These are phyloP conservation scores for Hippopotamus amphibius DNA, from an alignment of 2,113 vertebrate genomes.

Conservation along the genomic window DNA sequence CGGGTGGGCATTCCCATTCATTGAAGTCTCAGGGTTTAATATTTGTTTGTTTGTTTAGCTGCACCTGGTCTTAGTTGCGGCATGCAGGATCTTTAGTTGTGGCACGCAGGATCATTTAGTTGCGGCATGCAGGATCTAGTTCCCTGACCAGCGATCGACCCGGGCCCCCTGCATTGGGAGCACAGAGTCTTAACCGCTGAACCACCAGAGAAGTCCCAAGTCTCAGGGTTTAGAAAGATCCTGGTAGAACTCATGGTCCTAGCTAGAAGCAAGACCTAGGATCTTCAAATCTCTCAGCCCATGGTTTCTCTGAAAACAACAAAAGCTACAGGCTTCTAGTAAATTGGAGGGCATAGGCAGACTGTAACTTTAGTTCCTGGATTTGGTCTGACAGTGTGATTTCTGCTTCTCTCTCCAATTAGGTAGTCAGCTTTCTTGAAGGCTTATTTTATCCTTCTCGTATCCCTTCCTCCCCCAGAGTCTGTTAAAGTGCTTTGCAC, in stretches of 20 bases:
- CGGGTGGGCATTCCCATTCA: not conserved
- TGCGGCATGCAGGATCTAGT: no score
- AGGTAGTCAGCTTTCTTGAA: not conserved
- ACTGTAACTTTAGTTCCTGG: not conserved
- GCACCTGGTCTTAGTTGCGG: no score
- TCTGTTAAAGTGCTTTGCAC: not conserved
- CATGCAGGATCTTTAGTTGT: no score
- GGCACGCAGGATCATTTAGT: no score
- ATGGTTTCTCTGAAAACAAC: not conserved
- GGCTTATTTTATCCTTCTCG: not conserved
- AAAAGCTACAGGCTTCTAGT: not conserved
- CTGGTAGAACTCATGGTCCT: not conserved
- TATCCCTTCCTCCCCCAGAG: not conserved
- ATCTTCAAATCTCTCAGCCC: not conserved
- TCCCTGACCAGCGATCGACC: no score
- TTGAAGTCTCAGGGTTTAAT: not conserved
- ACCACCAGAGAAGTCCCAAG: not conserved
- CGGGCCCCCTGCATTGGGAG: no score
- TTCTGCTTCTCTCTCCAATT: not conserved
- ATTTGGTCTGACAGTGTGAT: not conserved
- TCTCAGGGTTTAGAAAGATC: not conserved
- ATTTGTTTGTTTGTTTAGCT: no score
- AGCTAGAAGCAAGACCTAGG: not conserved
- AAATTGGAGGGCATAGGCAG: not conserved
- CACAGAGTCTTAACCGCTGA: no score